A percentile compares a stretch with the other conserved stretches of the same genome.
These are phyloP conservation scores for Zaprionus davidi DNA, from an alignment of 1,140 invertebrate species.

Conservation along the genomic window DNA sequence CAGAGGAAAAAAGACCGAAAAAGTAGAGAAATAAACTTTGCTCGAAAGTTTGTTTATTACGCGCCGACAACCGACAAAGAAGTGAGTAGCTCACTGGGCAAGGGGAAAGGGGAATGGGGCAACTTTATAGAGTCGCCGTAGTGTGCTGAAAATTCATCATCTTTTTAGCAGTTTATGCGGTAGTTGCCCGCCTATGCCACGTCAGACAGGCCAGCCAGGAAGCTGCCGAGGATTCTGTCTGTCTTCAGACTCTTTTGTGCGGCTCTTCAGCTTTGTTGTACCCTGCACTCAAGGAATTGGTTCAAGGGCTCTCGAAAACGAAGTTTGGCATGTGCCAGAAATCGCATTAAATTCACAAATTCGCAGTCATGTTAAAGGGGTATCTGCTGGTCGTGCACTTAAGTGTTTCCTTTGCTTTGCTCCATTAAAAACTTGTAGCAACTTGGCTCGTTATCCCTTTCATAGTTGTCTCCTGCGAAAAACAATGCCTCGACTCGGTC, in stretches of 20 bases:
- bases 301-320: background rate
- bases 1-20: slow-evolving; percentile 14
- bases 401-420: slow-evolving; percentile 5
- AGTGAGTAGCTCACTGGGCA: slow-evolving; percentile 50
- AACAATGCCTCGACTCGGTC: slow-evolving; percentile 35
- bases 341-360: background rate
- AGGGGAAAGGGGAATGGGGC: slow-evolving; percentile 16
- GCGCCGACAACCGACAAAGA: slow-evolving; percentile 63
- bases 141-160: slow-evolving; percentile 78
- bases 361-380: background rate
- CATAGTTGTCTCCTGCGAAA: slow-evolving; percentile 29
- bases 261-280: slow-evolving; percentile 45
- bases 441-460: slow-evolving; percentile 76
- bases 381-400: background rate
- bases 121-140: slow-evolving; percentile 59
- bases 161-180: slow-evolving; percentile 77
- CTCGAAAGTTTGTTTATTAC: slow-evolving; percentile 83
- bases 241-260: slow-evolving; percentile 9
- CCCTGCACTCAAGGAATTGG: background rate
- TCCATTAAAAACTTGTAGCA: slow-evolving; percentile 84
- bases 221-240: slow-evolving; percentile 8
- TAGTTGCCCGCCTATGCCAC: slow-evolving; percentile 63
- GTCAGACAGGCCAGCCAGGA: slow-evolving; percentile 7
- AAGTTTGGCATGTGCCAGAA: slow-evolving; percentile 2
- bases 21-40: slow-evolving; percentile 73